These are phyloP conservation scores for Oncorhynchus keta DNA, from an alignment of 2,113 vertebrate genomes.

Conservation along the genomic window DNA sequence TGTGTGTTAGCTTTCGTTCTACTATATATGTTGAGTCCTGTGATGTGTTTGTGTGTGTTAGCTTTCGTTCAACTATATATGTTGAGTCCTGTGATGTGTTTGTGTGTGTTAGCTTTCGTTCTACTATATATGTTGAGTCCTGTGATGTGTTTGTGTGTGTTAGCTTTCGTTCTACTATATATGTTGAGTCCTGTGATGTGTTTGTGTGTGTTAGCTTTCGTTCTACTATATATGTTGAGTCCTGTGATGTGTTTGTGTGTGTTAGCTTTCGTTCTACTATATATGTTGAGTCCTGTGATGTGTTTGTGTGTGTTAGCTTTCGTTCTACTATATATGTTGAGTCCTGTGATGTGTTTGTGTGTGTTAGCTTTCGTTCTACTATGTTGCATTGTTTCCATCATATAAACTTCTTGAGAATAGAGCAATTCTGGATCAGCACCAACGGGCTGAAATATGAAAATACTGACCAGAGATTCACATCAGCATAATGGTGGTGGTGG, in stretches of 20 bases:
- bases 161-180: too few species aligned
- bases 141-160: too few species aligned
- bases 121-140: slow-evolving; percentile 69
- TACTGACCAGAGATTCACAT: slow-evolving; percentile 80
- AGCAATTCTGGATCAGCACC: slow-evolving; percentile 85
- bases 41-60: too few species aligned
- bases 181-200: slow-evolving; percentile 43
- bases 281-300: slow-evolving; percentile 38
- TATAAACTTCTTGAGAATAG: slow-evolving; percentile 93
- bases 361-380: too few species aligned
- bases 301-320: slow-evolving; percentile 44
- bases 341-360: too few species aligned
- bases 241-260: too few species aligned
- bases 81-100: slow-evolving; percentile 40
- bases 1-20: slow-evolving; percentile 65
- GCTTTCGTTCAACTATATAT: not conserved
- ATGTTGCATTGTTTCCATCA: slow-evolving; percentile 86
- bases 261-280: too few species aligned
- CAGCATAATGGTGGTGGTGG: slow-evolving; percentile 75
- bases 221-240: slow-evolving; percentile 73
- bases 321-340: slow-evolving; percentile 75
- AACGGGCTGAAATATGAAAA: slow-evolving; percentile 84
- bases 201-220: slow-evolving; percentile 50
- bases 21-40: slow-evolving; percentile 65
- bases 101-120: slow-evolving; percentile 60